phyloP scores from a whole-genome alignment of 2,888 invertebrate genomes.

The Campoplex capitator region DNA sequence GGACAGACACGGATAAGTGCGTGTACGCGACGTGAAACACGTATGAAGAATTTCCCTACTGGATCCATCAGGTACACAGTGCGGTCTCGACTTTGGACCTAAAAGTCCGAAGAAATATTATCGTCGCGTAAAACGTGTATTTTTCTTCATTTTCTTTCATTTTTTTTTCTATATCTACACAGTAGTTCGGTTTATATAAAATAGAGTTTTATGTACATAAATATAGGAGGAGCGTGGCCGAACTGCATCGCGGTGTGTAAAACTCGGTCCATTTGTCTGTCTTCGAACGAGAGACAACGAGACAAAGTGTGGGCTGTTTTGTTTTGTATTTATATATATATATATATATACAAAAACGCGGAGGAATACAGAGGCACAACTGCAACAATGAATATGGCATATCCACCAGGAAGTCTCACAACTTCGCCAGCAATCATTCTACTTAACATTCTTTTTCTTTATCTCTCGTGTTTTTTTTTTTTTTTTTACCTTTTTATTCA shows the following conservation, averaged over 20 bases:
- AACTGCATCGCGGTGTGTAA: constrained; percentile 42
- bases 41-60: constrained; percentile 26
- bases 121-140: background rate
- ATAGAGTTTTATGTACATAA: background rate
- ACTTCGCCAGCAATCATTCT: constrained; percentile 57
- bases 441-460: constrained; percentile 52
- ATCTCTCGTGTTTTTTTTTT: background rate
- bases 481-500: constrained; percentile 40
- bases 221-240: background rate
- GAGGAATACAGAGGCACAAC: constrained; percentile 23
- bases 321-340: constrained; percentile 9
- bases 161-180: background rate
- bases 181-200: background rate
- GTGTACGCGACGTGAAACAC: constrained; percentile 27
- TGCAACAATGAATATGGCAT: constrained; percentile 40
- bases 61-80: constrained; percentile 1
- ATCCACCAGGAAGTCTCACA: constrained; percentile 54
- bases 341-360: background rate
- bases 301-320: constrained; percentile 64
- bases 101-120: constrained; percentile 42
- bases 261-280: constrained; percentile 64
- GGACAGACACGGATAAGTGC: constrained; percentile 42
- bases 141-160: too few species aligned
- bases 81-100: constrained; percentile 8
- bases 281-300: constrained; percentile 60